Conservation (phyloP, 2,888 invertebrate genomes). For the Anthoptus insignis region DNA sequence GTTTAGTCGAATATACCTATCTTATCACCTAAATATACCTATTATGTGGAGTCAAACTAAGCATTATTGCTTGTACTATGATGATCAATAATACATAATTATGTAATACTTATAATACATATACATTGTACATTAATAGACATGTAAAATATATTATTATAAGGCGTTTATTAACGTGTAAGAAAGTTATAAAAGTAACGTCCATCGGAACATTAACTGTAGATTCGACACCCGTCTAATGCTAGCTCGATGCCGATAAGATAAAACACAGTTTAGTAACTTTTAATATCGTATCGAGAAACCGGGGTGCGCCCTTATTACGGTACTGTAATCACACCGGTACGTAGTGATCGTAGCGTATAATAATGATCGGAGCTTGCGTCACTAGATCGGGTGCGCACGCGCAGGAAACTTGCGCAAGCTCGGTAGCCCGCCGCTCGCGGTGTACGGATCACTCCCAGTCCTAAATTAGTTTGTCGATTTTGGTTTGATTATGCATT, state of each 20-base stretch:
- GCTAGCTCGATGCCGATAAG: not conserved
- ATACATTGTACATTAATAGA: no score
- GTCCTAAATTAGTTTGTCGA: conserved; percentile 43
- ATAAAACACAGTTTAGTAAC: not conserved
- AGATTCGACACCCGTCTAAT: not conserved
- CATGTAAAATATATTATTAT: no score
- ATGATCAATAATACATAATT: no score
- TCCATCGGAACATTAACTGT: no score
- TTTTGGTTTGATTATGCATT: no score
- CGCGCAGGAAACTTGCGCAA: conserved; percentile 81
- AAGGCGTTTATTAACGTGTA: no score
- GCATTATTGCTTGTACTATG: no score
- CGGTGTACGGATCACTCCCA: conserved; percentile 43
- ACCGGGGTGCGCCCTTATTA: conserved; percentile 19
- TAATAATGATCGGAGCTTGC: conserved; percentile 81
- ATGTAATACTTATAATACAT: no score
- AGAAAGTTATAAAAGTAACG: no score
- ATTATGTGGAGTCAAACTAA: no score
- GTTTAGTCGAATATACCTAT: no score
- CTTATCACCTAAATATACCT: no score
- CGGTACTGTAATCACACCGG: conserved; percentile 25
- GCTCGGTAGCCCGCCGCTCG: conserved; percentile 63
- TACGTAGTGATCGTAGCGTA: conserved; percentile 63
- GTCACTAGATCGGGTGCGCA: conserved; percentile 65
- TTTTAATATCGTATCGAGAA: not conserved